Percentiles rank a stretch among this genome's conserved stretches.
These are phyloP conservation scores for Astyanax mexicanus DNA, from an alignment of 2,797 vertebrate species.

Conservation along the genomic window DNA sequence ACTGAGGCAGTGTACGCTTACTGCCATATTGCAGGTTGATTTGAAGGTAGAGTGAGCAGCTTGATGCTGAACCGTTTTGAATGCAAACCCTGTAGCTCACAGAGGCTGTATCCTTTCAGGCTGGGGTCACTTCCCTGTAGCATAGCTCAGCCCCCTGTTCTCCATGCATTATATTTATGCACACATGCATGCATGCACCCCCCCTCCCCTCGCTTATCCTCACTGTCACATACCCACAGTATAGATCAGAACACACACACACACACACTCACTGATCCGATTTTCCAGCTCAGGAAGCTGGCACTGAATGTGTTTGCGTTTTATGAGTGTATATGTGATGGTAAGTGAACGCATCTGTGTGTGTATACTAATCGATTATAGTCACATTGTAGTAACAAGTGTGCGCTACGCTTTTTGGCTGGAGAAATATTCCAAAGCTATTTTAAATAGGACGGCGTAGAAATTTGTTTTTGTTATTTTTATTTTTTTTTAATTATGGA, in stretches of 20 bases:
- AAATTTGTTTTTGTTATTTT: too few relatives aligned
- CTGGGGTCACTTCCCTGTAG: slow-evolving; percentile 63
- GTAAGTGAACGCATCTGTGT: slow-evolving; percentile 33
- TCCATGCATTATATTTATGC: slow-evolving; percentile 57
- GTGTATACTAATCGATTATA: not conserved
- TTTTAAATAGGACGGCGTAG: too few relatives aligned
- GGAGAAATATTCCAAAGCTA: too few relatives aligned
- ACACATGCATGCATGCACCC: slow-evolving; percentile 48
- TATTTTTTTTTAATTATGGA: too few relatives aligned
- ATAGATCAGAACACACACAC: slow-evolving; percentile 76
- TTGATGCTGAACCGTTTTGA: slow-evolving; percentile 58
- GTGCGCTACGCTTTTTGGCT: too few relatives aligned
- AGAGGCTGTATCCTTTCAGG: slow-evolving; percentile 58
- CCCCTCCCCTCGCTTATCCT: slow-evolving; percentile 59
- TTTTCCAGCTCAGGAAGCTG: slow-evolving; percentile 76
- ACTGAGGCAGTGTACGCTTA: not conserved
- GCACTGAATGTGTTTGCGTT: slow-evolving; percentile 71
- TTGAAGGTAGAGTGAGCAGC: slow-evolving; percentile 6
- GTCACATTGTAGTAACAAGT: too few relatives aligned
- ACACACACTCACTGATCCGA: slow-evolving; percentile 76
- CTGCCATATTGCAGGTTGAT: too few relatives aligned
- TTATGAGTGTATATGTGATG: slow-evolving; percentile 39
- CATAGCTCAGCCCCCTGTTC: slow-evolving; percentile 47
- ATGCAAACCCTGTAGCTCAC: slow-evolving; percentile 63
- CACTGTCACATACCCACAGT: slow-evolving; percentile 60